Evolutionary conservation across 1,140 invertebrate genomes (phyloP).

Genomic region (Drosophila pallidifrons): DNA sequence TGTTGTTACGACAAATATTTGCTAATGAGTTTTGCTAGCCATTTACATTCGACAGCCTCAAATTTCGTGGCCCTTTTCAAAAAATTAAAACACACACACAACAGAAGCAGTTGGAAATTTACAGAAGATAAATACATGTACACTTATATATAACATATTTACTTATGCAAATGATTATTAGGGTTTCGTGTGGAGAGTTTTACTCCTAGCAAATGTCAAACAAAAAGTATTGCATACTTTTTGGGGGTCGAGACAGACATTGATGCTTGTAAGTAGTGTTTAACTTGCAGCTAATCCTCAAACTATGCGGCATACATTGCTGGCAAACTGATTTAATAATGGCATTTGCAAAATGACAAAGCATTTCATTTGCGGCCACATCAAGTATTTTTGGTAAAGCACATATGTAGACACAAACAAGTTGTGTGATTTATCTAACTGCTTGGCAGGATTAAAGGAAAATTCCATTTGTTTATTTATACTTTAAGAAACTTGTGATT

Average conservation of each 20-base stretch:
- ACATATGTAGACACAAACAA: not conserved
- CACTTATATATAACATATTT: conserved; percentile 15
- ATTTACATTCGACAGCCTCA: conserved; percentile 53
- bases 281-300: conserved; percentile 2
- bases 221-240: conserved; percentile 10
- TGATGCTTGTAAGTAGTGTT: conserved; percentile 1
- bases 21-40: conserved; percentile 75
- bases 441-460: not conserved
- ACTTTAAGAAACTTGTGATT: not conserved
- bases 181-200: conserved; percentile 4
- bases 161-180: conserved; percentile 27
- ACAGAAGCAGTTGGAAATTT: not conserved
- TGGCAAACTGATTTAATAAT: conserved; percentile 9
- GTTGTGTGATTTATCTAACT: conserved; percentile 2
- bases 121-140: not conserved
- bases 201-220: conserved; percentile 5
- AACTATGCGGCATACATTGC: conserved; percentile 1
- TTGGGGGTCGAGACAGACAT: not conserved
- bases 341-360: not conserved
- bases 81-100: conserved; percentile 17
- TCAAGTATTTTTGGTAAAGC: not conserved
- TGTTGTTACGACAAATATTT: conserved; percentile 65
- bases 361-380: not conserved
- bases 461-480: not conserved
- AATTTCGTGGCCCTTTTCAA: conserved; percentile 58